Percentiles rank a stretch among this genome's conserved stretches.
phyloP scores from a whole-genome alignment of 1,140 invertebrate species.

The Habropoda laboriosa region DNA sequence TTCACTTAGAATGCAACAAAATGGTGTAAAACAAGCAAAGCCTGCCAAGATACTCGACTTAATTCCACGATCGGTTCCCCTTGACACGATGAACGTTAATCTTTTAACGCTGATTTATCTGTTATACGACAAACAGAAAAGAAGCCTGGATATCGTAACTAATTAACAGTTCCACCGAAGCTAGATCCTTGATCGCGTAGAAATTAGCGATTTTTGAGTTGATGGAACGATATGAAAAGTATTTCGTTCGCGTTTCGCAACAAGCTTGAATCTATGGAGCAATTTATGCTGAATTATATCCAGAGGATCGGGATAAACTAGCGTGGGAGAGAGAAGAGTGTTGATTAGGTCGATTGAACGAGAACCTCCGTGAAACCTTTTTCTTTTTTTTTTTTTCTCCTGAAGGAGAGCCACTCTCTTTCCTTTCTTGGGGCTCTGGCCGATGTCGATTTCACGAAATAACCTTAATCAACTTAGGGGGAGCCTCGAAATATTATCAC shows the following conservation, averaged over 20 bases:
- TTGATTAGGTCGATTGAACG: slow-evolving; percentile 40
- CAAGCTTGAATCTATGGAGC: not conserved
- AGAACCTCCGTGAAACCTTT: not conserved
- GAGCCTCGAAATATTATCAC: slow-evolving; percentile 8
- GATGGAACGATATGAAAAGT: not conserved
- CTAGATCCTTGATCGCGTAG: too few relatives aligned
- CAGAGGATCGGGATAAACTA: not conserved
- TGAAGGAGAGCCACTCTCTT: not conserved
- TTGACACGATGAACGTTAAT: too few relatives aligned
- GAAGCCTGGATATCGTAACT: too few relatives aligned
- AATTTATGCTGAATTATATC: slow-evolving; percentile 25
- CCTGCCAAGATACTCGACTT: not conserved
- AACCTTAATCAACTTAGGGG: slow-evolving; percentile 26
- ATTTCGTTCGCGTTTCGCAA: not conserved
- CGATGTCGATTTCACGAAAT: slow-evolving; percentile 18
- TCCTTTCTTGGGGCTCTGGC: not conserved
- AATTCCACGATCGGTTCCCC: too few relatives aligned
- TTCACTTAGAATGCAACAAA: not conserved
- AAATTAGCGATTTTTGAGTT: too few relatives aligned
- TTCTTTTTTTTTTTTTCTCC: too few relatives aligned
- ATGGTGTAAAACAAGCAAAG: not conserved
- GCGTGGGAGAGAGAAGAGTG: not conserved
- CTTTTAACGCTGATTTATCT: too few relatives aligned
- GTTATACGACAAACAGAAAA: too few relatives aligned
- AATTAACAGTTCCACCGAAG: too few relatives aligned